Evolutionary conservation across 2,797 vertebrate genomes (phyloP).

Genomic region (Calcarius lapponicus): DNA sequence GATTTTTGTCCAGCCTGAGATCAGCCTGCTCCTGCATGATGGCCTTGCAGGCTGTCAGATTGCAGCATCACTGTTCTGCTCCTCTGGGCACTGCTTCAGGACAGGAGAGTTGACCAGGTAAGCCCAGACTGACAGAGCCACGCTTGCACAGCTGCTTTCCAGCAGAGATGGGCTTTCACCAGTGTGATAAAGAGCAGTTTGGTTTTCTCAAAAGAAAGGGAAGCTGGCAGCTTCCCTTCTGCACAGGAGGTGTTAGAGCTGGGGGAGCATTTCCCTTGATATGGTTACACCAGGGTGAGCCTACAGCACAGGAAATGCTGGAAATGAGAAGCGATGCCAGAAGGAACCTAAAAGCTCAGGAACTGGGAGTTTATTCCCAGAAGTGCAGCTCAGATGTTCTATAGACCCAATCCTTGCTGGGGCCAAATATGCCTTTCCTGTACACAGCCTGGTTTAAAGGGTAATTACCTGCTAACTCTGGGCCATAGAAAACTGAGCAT

Average conservation of each 20-base stretch:
- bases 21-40: not conserved
- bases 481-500: not conserved
- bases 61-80: not conserved
- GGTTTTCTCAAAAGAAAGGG: not conserved
- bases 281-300: not conserved
- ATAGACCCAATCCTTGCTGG: not conserved
- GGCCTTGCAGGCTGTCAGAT: not conserved
- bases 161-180: not conserved
- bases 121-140: not conserved
- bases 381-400: not conserved
- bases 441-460: not conserved
- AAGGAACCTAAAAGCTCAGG: not conserved
- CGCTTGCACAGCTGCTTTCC: not conserved
- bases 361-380: not conserved
- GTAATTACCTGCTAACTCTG: not conserved
- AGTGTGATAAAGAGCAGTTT: not conserved
- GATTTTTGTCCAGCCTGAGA: not conserved
- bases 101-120: not conserved
- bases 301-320: not conserved
- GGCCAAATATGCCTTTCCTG: not conserved
- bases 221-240: not conserved
- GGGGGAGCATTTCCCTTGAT: not conserved
- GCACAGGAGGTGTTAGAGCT: not conserved
- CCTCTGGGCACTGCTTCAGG: not conserved
- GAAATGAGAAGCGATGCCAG: not conserved